phyloP scores from a whole-genome alignment of 2,888 invertebrate genomes.

The Cyrtodaria siliqua region DNA sequence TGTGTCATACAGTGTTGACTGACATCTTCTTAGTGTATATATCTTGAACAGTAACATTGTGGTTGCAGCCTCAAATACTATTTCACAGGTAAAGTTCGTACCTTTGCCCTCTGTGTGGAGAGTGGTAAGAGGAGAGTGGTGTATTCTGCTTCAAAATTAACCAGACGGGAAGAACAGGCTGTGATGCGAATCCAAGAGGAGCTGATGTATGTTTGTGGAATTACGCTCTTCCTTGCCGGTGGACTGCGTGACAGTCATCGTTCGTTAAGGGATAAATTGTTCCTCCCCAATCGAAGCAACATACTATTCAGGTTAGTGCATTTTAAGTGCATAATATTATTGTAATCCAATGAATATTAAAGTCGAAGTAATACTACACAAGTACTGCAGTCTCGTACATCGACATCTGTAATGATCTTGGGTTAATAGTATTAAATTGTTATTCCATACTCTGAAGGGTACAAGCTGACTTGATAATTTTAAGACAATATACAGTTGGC shows the following conservation, averaged over 20 bases:
- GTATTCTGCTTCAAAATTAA: constrained; percentile 13
- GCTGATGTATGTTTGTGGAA: constrained; percentile 25
- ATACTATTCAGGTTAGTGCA: constrained; percentile 22
- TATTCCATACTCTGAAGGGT: neutral
- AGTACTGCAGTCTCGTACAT: constrained; percentile 5
- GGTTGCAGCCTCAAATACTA: constrained; percentile 4
- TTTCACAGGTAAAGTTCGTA: neutral
- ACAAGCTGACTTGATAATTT: constrained; percentile 8
- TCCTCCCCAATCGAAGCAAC: constrained; percentile 18
- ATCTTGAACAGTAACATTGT: too few species aligned
- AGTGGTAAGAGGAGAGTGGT: constrained; percentile 29
- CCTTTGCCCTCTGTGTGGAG: neutral
- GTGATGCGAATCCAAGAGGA: constrained; percentile 20
- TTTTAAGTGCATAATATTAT: constrained; percentile 1
- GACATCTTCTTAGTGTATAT: neutral
- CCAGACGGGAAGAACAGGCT: constrained; percentile 1
- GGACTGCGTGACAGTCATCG: constrained; percentile 4
- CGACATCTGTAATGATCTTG: constrained; percentile 1
- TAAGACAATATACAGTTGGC: neutral
- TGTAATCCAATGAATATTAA: constrained; percentile 5
- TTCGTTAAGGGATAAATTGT: constrained; percentile 19
- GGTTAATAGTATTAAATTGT: neutral
- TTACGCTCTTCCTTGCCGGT: constrained; percentile 14
- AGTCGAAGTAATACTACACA: constrained; percentile 5
- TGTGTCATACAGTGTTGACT: too few species aligned